Conservation (phyloP, 2,888 invertebrate species). For the Argyra leucocephala region DNA sequence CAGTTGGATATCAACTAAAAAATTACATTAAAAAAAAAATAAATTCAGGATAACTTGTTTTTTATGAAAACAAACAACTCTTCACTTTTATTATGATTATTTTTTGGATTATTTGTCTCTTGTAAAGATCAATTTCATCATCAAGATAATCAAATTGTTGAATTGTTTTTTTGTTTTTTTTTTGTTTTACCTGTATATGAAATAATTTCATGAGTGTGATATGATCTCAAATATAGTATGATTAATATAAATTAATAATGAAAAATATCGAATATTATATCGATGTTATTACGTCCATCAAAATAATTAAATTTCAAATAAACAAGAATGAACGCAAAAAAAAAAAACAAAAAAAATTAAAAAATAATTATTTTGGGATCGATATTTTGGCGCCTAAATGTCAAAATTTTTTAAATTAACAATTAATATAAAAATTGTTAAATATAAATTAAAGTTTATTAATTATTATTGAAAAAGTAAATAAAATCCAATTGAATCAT, state of each 20-base stretch:
- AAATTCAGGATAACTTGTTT: no score
- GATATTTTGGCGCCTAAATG: not conserved
- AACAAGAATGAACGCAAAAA: not conserved
- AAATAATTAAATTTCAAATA: not conserved
- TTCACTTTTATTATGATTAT: no score
- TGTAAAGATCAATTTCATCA: conserved; percentile 1
- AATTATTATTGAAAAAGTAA: no score
- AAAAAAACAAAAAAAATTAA: not conserved
- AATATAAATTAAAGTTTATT: not conserved
- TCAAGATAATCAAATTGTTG: not conserved
- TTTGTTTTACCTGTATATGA: not conserved
- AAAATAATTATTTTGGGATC: not conserved
- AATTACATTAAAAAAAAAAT: no score
- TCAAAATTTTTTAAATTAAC: not conserved
- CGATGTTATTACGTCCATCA: not conserved
- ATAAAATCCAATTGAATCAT: no score
- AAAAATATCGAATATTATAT: not conserved
- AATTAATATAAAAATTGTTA: not conserved
- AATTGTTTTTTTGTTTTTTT: no score
- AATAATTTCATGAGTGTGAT: not conserved
- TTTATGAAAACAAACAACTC: no score
- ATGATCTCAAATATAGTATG: not conserved
- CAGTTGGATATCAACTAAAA: not conserved
- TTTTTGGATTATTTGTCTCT: not conserved
- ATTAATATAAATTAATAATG: not conserved